Evolutionary conservation across 1,140 invertebrate species (phyloP), one percentile per base, ranked within the genome.

Genomic region (Aphidius gifuensis): DNA sequence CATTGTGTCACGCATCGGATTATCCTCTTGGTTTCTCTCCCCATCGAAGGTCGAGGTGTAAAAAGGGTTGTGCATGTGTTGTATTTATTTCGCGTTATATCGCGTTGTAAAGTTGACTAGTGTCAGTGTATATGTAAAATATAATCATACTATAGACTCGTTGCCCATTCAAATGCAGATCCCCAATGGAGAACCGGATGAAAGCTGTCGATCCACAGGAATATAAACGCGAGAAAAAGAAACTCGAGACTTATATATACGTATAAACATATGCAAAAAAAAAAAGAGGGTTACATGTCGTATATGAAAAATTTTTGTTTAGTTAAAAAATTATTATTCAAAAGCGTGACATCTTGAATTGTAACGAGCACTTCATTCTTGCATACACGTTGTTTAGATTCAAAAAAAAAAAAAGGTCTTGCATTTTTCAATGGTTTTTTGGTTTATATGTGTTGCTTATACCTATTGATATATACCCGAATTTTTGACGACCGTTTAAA

Each of bases 1-100:
- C 69, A 68, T 73, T 75, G 73, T 74, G 71, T 73, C 72, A 74
- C 68, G 66, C 65, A 63, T 56, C 51, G 68, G 73, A 74, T 75
- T 74, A 75, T 72, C 64, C 57, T 44, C 53, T 49, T 39, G 40
- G 47, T 44, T 44, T 44, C 4, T 2, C 32, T 9, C 50, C 50
- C 23, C 50, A n/a, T 63, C 58, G 58, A 59, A 58, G 58, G 62
- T 61, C 39, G 63, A 66, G 66, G 63, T 62, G 66, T 70, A 51
- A 39, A 58, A 62, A 39, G 46, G 58, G 63, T 56, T 62, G 54
- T 43, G 2, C 2, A 32, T 32, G 23, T 32, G 2, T 32, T 32
- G 2, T 9, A 11, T 47, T 51, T 23, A 21, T 38, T 1, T 47
- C n/a, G 39, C 16, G 44, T 59, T 59, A 32, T 32, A 32, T 32